Base-by-base conservation (phyloP, 2,797 vertebrate genomes). In the Labeo calbasu region DNA sequence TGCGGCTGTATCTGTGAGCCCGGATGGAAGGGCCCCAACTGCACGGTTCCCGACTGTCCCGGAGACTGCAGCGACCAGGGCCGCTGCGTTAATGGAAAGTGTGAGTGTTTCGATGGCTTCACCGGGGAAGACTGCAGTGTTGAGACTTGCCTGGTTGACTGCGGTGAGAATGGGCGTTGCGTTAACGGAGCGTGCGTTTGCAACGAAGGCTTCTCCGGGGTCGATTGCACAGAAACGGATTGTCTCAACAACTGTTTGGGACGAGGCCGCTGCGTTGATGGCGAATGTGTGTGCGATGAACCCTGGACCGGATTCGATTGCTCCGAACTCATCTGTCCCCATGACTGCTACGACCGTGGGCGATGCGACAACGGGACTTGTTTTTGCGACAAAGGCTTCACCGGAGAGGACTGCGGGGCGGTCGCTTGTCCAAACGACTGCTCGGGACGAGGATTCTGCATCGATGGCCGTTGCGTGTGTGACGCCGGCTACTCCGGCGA, bases 291-390 rank as follows among this genome's bases (percentile, higher is more conserved):
- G 82, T 99, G 98, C 0, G 81, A 96, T 0, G 95, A 97, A 79
- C 96, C 97, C 14, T 99, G 96, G 96, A 97, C 95, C 0, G 96
- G 97, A 0, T 91, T 91, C 0, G 97, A 99, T 92, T 99, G 98
- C 81, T 87, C 95, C 0, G 96, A 99, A 82, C 94, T 97, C 79
- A 93, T 96, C 88, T 99, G 98, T 77, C 97, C 96, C 79, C 96
- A 96, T 0, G 96, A 97, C 92, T 99, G 98, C 90, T 96, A 94
- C 0, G 96, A 96, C 92, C 96, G 94, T 0, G 98, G 98, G 2
- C 96, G 93, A 81, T 99, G 98, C 0, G 1, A 93, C 83, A 98
- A 99, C 0, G 98, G 98, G 28, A 97, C 96, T 71, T 99, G 98
- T 92, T 90, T 89, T 88, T 99, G 98, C 0, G 95, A 98, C 0